These are phyloP conservation scores for Pangasius larnaudii DNA, from an alignment of 2,797 vertebrate species.

Conservation along the genomic window DNA sequence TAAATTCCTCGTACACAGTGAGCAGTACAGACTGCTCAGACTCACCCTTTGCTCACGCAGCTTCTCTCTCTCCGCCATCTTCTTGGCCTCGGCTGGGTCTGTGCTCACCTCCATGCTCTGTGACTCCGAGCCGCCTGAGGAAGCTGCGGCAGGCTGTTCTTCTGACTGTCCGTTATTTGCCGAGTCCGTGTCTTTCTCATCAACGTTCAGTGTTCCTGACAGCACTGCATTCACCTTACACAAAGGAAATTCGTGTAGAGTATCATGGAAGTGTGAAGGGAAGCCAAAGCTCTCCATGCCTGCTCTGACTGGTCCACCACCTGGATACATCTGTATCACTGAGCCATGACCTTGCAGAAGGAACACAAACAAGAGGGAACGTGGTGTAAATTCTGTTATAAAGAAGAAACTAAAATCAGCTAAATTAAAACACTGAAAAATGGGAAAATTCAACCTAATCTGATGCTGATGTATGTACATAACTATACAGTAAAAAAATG, in stretches of 20 bases:
- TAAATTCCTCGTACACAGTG: not conserved
- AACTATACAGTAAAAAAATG: not conserved
- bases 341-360: slow-evolving; percentile 85
- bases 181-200: slow-evolving; percentile 63
- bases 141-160: not conserved
- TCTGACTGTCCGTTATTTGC: slow-evolving; percentile 16
- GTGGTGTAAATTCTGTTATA: not conserved
- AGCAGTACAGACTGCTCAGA: not conserved
- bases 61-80: slow-evolving; percentile 73
- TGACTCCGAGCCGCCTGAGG: slow-evolving; percentile 52
- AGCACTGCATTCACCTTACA: slow-evolving; percentile 89
- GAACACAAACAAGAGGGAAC: not conserved
- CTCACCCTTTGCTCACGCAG: slow-evolving; percentile 81
- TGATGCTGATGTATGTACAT: not conserved
- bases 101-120: slow-evolving; percentile 65
- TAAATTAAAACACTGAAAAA: not conserved
- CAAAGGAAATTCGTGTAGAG: slow-evolving; percentile 91
- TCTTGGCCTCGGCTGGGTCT: slow-evolving; percentile 62
- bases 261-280: slow-evolving; percentile 84
- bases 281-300: slow-evolving; percentile 94
- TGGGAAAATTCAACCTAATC: not conserved
- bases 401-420: not conserved
- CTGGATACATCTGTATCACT: slow-evolving; percentile 94
- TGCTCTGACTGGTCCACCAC: slow-evolving; percentile 86
- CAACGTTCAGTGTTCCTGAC: slow-evolving; percentile 78